Evolutionary conservation across 1,140 invertebrate genomes (phyloP), one percentile per base, ranked within the genome.

Genomic region (Papilio machaon): DNA sequence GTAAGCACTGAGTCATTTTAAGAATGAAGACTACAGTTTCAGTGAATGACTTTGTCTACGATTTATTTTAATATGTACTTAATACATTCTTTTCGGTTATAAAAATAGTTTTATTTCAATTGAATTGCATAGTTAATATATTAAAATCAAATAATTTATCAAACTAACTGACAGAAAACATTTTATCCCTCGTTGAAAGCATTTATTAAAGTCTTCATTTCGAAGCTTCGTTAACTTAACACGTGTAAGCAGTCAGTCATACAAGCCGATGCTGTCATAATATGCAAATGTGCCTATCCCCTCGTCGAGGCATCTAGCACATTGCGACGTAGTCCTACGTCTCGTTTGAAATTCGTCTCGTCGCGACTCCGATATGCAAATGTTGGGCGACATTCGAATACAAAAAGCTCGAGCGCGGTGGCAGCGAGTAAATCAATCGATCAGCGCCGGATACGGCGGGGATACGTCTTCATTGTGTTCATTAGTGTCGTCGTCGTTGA

Each of bases 401-500:
- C 91, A 94, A 94, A 94, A 93, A 94, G 91, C 90, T 92, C 88
- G 90, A 90, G 89, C 90, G 84, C 91, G 91, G 91, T 92, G 92
- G 92, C 91, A 92, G 91, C 89, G 91, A 94, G 91, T 94, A 94
- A 92, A 94, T 94, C 92, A 94, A 94, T 94, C 92, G 92, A 94
- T 94, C 92, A 94, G 91, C 92, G 92, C 91, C 92, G 92, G 92
- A 94, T 93, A 91, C 87, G 87, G 84, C 85, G 87, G 89, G 91
- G 89, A 91, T 93, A 94, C 91, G 92, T 94, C 92, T 94, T 93
- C 92, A 94, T 94, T 93, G 92, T 93, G 92, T 92, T 94, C 92
- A 94, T 94, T 94, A 94, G 90, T 87, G 92, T 91, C 88, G 89
- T 79, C 85, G 54, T 58, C 54, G 38, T 43, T 4, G 87, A 64